Evolutionary conservation across 2,888 invertebrate species (phyloP).

Genomic region (Eurytoma californica): DNA sequence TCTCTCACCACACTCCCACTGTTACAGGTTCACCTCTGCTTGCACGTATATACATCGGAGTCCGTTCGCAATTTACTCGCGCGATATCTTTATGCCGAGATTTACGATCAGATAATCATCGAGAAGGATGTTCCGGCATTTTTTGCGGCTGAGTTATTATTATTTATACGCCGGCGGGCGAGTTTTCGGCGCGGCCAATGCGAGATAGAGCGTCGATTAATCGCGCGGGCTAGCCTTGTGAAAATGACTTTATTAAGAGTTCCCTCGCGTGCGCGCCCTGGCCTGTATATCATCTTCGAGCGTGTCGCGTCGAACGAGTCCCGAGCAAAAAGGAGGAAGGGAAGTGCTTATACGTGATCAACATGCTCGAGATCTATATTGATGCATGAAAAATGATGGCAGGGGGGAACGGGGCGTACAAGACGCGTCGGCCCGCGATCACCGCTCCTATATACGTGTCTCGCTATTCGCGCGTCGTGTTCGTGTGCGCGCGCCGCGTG

Average conservation of each 20-base stretch:
- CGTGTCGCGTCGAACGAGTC: conserved; percentile 31
- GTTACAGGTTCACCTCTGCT: conserved; percentile 21
- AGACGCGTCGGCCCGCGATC: conserved; percentile 32
- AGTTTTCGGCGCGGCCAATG: conserved; percentile 6
- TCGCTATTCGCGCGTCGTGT: conserved; percentile 9
- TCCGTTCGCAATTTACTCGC: conserved; percentile 72
- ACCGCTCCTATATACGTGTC: conserved; percentile 13
- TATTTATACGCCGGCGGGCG: conserved; percentile 69
- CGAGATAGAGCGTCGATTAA: conserved; percentile 68
- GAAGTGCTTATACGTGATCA: conserved; percentile 43
- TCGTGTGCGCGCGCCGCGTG: conserved; percentile 41
- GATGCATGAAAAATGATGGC: conserved; percentile 51
- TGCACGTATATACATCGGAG: conserved; percentile 37
- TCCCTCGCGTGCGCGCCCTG: background rate
- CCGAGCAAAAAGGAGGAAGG: conserved; percentile 28
- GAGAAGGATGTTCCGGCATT: conserved; percentile 73
- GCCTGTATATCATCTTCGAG: conserved; percentile 44
- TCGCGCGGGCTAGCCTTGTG: conserved; percentile 51
- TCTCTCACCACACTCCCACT: conserved; percentile 4
- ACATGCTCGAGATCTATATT: conserved; percentile 55
- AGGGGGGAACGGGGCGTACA: conserved; percentile 32
- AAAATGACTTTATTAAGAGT: conserved; percentile 72
- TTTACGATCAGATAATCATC: conserved; percentile 75
- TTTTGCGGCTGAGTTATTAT: conserved; percentile 72
- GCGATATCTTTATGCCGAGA: conserved; percentile 74